Base-by-base conservation (phyloP, 2,888 invertebrate species). In the Uloborus plumipes region DNA sequence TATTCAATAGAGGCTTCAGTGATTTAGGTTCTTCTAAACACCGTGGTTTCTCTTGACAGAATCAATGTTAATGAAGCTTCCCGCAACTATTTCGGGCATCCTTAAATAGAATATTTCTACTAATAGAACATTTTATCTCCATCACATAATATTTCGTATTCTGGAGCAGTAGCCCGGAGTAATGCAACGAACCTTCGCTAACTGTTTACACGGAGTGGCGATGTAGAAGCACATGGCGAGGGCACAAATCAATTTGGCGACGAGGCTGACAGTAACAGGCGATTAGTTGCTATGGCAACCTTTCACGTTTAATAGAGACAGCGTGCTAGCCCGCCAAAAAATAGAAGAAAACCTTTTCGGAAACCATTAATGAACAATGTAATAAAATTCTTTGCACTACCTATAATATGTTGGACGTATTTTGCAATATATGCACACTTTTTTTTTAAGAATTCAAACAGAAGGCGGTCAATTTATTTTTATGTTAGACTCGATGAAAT, bases 211-310 rank as follows among this genome's bases (percentile, higher is more conserved):
- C 15, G 58, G 16, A 72, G 51, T 72, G 50, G 62, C 62, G 61
- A 72, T 62, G 62, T 72, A 31, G 70, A 51, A 62, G 61, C 51
- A 72, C 51, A 72, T 72, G 72, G 62, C 51, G 53, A 53, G 53
- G 3, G 31, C 72, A 39, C 72, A 62, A 62, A 62, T 72, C 62
- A 62, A 72, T 72, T 62, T 62, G 62, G 72, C 62, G 62, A 53
- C 62, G 59, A 72, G 50, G 50, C 18, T 51, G 62, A 18, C 26
- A 50, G 66, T 66, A 66, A 66, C 66, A 66, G 51, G n/a, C 62
- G 53, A 53, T 62, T 72, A 72, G 62, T 72, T 22, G 47, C 61
- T 62, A 62, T 51, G 50, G 72, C 53, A 62, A 72, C 26, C 22
- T 9, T 22, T 61, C n/a, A 61, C 61, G 50, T 61, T 61, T 61